phyloP scores from a whole-genome alignment of 2,113 vertebrate species.

The rabbit (Oryctolagus cuniculus) region DNA sequence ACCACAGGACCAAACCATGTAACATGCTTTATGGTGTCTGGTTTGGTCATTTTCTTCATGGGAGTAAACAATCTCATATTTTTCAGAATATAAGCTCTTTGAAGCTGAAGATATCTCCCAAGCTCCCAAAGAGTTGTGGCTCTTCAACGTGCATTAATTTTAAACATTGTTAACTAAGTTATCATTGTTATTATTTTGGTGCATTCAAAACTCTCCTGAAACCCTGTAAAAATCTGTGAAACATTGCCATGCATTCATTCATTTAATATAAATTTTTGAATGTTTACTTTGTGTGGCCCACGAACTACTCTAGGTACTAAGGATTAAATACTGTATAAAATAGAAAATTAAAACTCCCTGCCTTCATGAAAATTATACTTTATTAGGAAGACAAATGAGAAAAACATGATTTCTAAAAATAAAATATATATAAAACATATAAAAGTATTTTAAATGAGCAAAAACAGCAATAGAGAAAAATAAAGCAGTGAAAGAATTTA shows the following conservation, averaged over 20 bases:
- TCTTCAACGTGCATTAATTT: not conserved
- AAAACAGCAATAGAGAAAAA: not conserved
- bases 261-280: constrained; percentile 11
- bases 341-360: not conserved
- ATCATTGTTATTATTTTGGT: not conserved
- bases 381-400: not conserved
- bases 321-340: not conserved
- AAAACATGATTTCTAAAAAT: not conserved
- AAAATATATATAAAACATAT: too few relatives aligned
- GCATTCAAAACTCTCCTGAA: not conserved
- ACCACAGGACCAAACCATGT: not conserved
- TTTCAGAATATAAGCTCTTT: constrained; percentile 5
- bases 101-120: not conserved
- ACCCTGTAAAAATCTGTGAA: constrained; percentile 1
- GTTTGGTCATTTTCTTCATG: not conserved
- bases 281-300: not conserved
- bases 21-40: not conserved
- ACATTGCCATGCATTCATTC: not conserved
- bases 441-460: not conserved
- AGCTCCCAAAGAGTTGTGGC: not conserved
- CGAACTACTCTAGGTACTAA: not conserved
- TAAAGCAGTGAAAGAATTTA: not conserved
- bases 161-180: not conserved
- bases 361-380: not conserved
- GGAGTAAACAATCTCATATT: not conserved